These are phyloP conservation scores for Mayetiola destructor DNA, from an alignment of 2,888 invertebrate species.

Conservation along the genomic window DNA sequence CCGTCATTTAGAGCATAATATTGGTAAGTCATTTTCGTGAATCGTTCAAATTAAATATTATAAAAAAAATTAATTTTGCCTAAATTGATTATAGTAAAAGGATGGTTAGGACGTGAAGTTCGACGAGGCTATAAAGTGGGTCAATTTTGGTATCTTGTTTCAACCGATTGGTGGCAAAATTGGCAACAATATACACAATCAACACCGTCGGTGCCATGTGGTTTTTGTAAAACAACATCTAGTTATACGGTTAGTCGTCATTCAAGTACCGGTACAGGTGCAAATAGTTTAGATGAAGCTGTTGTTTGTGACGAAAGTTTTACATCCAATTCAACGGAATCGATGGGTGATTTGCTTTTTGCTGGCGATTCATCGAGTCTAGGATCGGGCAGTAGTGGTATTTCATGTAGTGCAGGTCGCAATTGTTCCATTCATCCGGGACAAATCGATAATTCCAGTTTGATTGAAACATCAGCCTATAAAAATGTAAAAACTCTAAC, in stretches of 20 bases:
- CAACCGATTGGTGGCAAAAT: constrained; percentile 71
- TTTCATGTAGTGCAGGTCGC: constrained; percentile 47
- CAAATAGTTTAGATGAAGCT: constrained; percentile 41
- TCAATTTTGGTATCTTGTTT: constrained; percentile 80
- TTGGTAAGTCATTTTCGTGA: constrained; percentile 43
- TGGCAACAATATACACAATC: constrained; percentile 59
- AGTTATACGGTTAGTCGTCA: constrained; percentile 19
- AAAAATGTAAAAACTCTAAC: constrained; percentile 64
- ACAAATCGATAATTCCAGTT: constrained; percentile 58
- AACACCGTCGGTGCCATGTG: constrained; percentile 33
- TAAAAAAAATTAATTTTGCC: neutral
- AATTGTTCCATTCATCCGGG: constrained; percentile 43
- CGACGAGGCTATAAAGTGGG: constrained; percentile 60
- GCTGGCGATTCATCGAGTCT: constrained; percentile 41
- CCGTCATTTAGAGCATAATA: constrained; percentile 65
- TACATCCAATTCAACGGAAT: constrained; percentile 48
- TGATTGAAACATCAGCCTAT: constrained; percentile 47
- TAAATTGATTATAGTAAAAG: constrained; percentile 40
- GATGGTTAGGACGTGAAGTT: constrained; percentile 69
- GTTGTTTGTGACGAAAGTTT: constrained; percentile 56
- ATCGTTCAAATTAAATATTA: neutral
- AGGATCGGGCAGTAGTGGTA: constrained; percentile 46
- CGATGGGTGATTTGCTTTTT: constrained; percentile 47
- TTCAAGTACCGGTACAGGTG: constrained; percentile 17
- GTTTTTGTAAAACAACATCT: constrained; percentile 33